Conservation (phyloP, 2,888 invertebrate genomes). For the Drosophila tripunctata region DNA sequence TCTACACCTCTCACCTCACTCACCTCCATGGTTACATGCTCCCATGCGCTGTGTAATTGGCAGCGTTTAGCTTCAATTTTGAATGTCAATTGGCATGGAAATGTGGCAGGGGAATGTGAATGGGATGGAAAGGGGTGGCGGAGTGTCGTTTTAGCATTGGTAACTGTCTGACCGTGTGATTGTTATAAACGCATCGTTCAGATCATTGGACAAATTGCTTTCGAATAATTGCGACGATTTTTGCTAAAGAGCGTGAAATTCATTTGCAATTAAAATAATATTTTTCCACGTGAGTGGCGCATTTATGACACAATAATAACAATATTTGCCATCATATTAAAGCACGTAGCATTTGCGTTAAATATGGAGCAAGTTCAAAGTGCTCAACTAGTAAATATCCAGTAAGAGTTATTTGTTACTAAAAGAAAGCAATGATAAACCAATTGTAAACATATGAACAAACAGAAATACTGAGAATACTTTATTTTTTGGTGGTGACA, state of each 20-base stretch:
- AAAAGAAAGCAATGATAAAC: too few species aligned
- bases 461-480: too few species aligned
- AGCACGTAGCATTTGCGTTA: slow-evolving; percentile 34
- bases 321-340: slow-evolving; percentile 34
- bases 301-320: slow-evolving; percentile 46
- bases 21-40: slow-evolving; percentile 59
- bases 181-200: slow-evolving; percentile 67
- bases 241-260: slow-evolving; percentile 72
- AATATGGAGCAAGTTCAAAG: not conserved
- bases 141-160: not conserved
- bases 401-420: not conserved
- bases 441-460: too few species aligned
- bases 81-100: slow-evolving; percentile 43
- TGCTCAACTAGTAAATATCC: not conserved
- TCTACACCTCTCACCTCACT: not conserved
- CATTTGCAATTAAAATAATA: slow-evolving; percentile 73
- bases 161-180: slow-evolving; percentile 31
- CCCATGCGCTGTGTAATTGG: slow-evolving; percentile 65
- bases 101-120: slow-evolving; percentile 4
- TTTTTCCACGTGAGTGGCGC: slow-evolving; percentile 57
- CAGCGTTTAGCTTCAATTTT: slow-evolving; percentile 58
- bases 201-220: slow-evolving; percentile 66
- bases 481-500: too few species aligned
- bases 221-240: slow-evolving; percentile 54
- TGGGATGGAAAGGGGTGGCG: not conserved